Percentiles rank a stretch among this genome's conserved stretches.
phyloP scores from a whole-genome alignment of 2,113 vertebrate species.

The Rhagologus leucostigma region DNA sequence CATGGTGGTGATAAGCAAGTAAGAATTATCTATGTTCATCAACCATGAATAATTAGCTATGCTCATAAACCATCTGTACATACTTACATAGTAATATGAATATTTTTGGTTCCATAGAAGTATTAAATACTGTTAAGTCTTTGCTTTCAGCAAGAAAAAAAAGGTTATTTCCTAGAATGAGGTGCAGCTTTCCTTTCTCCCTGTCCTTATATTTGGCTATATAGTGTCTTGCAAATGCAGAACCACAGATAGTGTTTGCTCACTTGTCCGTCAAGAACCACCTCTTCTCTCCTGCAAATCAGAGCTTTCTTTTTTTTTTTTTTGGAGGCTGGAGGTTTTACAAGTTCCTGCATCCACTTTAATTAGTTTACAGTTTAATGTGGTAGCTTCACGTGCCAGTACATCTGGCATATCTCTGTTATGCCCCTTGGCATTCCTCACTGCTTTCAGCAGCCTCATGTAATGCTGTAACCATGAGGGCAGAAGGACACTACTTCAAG shows the following conservation, averaged over 20 bases:
- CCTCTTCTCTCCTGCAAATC: neutral
- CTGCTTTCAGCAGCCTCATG: neutral
- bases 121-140: neutral
- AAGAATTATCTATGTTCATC: neutral
- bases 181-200: neutral
- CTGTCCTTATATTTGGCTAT: neutral
- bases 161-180: neutral
- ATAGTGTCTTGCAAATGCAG: neutral
- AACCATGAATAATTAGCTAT: neutral
- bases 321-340: neutral
- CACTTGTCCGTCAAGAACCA: neutral
- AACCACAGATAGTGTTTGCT: neutral
- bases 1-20: neutral
- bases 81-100: neutral
- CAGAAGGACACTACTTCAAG: neutral
- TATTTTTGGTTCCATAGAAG: neutral
- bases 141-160: neutral
- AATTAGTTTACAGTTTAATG: neutral
- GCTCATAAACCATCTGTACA: neutral
- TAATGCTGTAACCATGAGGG: neutral
- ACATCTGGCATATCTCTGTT: neutral
- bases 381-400: neutral
- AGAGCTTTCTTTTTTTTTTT: neutral
- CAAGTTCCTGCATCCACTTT: neutral
- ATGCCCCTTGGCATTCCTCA: neutral